Conservation (phyloP, 2,797 vertebrate species). For the Notolepis coatsorum region DNA sequence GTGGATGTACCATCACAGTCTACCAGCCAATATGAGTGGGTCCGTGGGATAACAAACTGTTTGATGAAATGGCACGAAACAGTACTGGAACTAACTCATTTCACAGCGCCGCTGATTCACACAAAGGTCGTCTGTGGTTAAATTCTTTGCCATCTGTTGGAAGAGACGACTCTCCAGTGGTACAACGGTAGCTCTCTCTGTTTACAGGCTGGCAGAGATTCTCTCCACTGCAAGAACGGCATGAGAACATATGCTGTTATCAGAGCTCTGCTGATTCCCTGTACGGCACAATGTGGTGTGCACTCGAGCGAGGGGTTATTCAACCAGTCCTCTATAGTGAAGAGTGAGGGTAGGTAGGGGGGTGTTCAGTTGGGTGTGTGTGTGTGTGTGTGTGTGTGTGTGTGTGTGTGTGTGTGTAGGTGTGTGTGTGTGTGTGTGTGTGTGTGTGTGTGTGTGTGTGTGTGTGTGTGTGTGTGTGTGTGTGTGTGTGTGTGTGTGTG, state of each 20-base stretch:
- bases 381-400: neutral
- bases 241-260: constrained; percentile 67
- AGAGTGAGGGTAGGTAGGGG: constrained; percentile 11
- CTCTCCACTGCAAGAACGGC: constrained; percentile 42
- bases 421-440: neutral
- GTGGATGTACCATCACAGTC: no score
- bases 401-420: constrained; percentile 6
- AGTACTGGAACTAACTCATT: no score
- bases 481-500: neutral
- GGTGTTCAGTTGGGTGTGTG: no score
- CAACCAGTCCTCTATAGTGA: constrained; percentile 17
- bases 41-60: no score
- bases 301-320: constrained; percentile 47
- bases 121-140: constrained; percentile 2
- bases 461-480: neutral
- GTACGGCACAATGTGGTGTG: constrained; percentile 3
- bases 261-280: constrained; percentile 48
- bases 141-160: constrained; percentile 23
- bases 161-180: constrained; percentile 41
- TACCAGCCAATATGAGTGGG: no score
- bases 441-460: constrained; percentile 21
- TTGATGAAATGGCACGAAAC: no score
- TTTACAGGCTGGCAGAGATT: constrained; percentile 42
- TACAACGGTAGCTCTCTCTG: constrained; percentile 37
- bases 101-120: no score